These are phyloP conservation scores for Rallus limicola DNA, from an alignment of 2,113 vertebrate species.

Conservation along the genomic window DNA sequence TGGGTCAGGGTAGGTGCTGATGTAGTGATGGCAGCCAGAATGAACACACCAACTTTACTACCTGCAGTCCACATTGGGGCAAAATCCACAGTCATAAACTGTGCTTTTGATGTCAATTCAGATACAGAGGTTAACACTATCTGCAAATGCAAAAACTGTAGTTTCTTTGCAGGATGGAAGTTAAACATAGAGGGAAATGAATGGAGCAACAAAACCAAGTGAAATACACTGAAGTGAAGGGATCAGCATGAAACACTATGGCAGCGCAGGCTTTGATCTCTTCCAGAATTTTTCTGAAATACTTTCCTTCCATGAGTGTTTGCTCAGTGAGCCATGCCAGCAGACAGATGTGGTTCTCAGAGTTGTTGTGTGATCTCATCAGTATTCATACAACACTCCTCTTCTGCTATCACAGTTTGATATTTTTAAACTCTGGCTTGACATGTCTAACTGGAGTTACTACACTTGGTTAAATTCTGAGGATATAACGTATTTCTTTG, in stretches of 20 bases:
- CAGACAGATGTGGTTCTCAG: not conserved
- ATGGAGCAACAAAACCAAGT: not conserved
- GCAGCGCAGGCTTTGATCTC: not conserved
- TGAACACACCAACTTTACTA: fast-evolving
- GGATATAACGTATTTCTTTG: not conserved
- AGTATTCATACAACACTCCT: not conserved
- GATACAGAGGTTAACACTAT: not conserved
- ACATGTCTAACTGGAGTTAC: not conserved
- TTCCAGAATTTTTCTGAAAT: not conserved
- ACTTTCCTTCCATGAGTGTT: not conserved
- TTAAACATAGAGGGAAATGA: not conserved
- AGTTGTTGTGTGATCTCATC: not conserved
- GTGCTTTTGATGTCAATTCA: not conserved
- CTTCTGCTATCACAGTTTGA: not conserved
- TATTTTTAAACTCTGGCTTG: not conserved
- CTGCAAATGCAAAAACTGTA: not conserved
- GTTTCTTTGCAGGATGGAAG: not conserved
- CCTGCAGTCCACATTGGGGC: not conserved
- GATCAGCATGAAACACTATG: not conserved
- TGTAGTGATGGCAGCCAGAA: not conserved
- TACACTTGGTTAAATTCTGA: not conserved
- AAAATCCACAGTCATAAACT: not conserved
- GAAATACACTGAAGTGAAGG: not conserved
- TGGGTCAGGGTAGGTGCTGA: not conserved
- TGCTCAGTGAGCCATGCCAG: not conserved